Evolutionary conservation across 2,113 vertebrate species (phyloP).

Genomic region (Mormoops blainvillei): DNA sequence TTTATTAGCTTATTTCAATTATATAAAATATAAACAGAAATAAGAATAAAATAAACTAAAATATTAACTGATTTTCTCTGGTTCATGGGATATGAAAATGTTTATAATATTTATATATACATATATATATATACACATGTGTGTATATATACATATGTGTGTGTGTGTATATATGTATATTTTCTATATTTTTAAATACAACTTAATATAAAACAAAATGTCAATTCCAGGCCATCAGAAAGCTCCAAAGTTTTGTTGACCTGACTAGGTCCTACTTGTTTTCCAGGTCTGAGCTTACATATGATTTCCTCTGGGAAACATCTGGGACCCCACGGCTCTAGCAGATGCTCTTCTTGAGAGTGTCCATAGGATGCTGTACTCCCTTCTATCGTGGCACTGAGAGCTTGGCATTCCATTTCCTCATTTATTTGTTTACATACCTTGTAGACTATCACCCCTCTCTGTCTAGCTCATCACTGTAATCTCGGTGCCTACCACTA

Average conservation of each 20-base stretch:
- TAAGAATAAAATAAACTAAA: not conserved
- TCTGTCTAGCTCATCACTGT: not conserved
- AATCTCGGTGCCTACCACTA: not conserved
- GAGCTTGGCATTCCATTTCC: not conserved
- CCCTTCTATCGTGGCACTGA: not conserved
- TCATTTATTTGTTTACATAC: not conserved
- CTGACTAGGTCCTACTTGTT: not conserved
- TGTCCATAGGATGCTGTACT: not conserved
- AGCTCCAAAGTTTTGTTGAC: not conserved
- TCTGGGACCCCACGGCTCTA: too few relatives aligned
- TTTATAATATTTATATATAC: too few relatives aligned
- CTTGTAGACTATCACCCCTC: not conserved
- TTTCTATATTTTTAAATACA: not conserved
- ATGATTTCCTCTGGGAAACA: not conserved
- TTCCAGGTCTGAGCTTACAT: not conserved
- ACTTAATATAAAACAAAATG: not conserved
- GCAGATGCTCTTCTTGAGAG: not conserved
- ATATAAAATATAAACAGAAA: not conserved
- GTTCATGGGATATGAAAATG: not conserved
- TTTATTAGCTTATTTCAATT: not conserved
- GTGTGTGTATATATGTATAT: too few relatives aligned
- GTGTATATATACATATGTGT: too few relatives aligned
- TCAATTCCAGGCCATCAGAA: not conserved
- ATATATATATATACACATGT: not conserved
- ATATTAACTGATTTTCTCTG: not conserved